A percentile compares a stretch with the other conserved stretches of the same genome.
These are phyloP conservation scores for Aphaenogaster floridana DNA, from an alignment of 1,140 invertebrate genomes.

Conservation along the genomic window DNA sequence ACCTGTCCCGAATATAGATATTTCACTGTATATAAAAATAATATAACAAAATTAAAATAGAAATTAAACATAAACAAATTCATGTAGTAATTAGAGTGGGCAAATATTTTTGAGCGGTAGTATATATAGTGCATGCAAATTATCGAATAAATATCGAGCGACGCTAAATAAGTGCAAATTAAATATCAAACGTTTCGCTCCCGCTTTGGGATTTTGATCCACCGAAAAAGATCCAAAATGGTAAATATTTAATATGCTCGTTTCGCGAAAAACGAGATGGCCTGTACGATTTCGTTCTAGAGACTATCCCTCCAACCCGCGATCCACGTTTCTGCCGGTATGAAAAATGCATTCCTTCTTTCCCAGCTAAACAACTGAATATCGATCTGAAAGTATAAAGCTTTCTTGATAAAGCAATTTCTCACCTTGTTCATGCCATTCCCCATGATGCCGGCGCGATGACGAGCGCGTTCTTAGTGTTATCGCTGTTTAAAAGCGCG, in stretches of 20 bases:
- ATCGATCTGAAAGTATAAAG: neutral
- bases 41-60: no score
- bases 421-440: conserved; percentile 94
- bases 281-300: neutral
- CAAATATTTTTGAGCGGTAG: no score
- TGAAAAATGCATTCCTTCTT: neutral
- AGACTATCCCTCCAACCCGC: neutral
- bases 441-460: conserved; percentile 87
- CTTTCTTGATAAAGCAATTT: neutral
- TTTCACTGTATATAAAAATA: no score
- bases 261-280: neutral
- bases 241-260: neutral
- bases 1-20: no score
- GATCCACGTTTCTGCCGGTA: neutral
- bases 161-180: conserved; percentile 3
- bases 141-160: conserved; percentile 9
- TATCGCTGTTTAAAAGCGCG: conserved; percentile 52
- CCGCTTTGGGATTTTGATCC: neutral
- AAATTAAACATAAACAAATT: no score
- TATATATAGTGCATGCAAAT: neutral
- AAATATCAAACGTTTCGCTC: neutral
- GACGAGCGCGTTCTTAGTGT: neutral
- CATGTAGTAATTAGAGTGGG: no score
- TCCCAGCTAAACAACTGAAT: neutral
- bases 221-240: neutral